These are phyloP conservation scores for Limosa lapponica DNA, from an alignment of 2,797 vertebrate genomes.

Conservation along the genomic window DNA sequence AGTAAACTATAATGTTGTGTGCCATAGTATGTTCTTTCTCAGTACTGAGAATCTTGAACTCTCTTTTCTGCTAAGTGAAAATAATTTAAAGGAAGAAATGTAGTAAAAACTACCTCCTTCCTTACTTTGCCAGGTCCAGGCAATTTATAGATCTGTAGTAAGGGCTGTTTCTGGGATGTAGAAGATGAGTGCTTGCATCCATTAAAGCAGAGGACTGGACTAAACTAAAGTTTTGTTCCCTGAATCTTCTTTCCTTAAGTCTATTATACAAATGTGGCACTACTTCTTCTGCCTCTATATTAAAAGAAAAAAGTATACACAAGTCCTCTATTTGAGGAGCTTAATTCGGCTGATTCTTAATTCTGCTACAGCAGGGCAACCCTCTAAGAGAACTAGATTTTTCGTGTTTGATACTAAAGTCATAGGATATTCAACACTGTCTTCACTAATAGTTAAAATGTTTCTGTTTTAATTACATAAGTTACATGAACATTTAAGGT, in stretches of 20 bases:
- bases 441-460: not conserved
- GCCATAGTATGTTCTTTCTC: not conserved
- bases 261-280: not conserved
- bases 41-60: not conserved
- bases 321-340: not conserved
- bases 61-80: not conserved
- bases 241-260: not conserved
- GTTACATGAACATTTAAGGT: not conserved
- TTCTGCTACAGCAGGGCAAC: not conserved
- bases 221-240: not conserved
- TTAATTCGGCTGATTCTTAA: not conserved
- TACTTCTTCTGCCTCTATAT: not conserved
- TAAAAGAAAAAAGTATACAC: not conserved
- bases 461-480: not conserved
- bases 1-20: not conserved
- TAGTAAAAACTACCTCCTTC: not conserved
- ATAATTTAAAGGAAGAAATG: not conserved
- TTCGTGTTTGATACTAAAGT: not conserved
- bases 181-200: not conserved
- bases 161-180: not conserved
- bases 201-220: not conserved
- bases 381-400: not conserved
- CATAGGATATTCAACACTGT: not conserved
- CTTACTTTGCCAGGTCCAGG: not conserved
- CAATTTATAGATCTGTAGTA: not conserved